These are phyloP conservation scores for Onychostoma macrolepis DNA, from an alignment of 2,113 vertebrate genomes.

Conservation along the genomic window DNA sequence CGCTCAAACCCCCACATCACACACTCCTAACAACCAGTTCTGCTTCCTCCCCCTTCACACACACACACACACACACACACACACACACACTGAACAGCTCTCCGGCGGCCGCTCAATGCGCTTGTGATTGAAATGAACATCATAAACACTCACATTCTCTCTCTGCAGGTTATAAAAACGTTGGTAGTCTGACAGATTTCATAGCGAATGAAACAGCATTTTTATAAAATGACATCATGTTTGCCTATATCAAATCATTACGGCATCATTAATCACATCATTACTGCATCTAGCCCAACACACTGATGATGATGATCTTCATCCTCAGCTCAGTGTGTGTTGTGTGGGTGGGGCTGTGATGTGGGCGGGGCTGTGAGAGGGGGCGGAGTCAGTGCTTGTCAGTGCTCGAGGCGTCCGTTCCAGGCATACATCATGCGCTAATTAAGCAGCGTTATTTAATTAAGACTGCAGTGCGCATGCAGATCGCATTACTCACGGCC, in stretches of 20 bases:
- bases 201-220: background rate
- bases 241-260: background rate
- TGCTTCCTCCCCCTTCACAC: background rate
- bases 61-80: background rate
- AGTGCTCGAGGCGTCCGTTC: slow-evolving; percentile 75
- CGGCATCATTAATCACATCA: background rate
- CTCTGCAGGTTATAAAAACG: background rate
- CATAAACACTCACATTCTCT: background rate
- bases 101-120: background rate
- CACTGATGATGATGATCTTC: background rate
- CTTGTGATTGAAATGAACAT: background rate
- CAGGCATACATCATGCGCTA: slow-evolving; percentile 81
- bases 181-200: background rate
- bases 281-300: background rate
- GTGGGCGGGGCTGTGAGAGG: background rate
- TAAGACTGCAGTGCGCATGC: slow-evolving; percentile 77
- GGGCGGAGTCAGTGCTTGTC: slow-evolving; percentile 38
- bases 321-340: background rate
- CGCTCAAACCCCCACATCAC: slow-evolving; percentile 23
- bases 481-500: slow-evolving; percentile 82
- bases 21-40: slow-evolving; percentile 39
- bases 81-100: background rate
- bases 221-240: slow-evolving; percentile 1
- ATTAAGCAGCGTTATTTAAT: slow-evolving; percentile 92
- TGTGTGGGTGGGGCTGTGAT: no score